phyloP scores from a whole-genome alignment of 2,888 invertebrate genomes.

The Brenthis ino region DNA sequence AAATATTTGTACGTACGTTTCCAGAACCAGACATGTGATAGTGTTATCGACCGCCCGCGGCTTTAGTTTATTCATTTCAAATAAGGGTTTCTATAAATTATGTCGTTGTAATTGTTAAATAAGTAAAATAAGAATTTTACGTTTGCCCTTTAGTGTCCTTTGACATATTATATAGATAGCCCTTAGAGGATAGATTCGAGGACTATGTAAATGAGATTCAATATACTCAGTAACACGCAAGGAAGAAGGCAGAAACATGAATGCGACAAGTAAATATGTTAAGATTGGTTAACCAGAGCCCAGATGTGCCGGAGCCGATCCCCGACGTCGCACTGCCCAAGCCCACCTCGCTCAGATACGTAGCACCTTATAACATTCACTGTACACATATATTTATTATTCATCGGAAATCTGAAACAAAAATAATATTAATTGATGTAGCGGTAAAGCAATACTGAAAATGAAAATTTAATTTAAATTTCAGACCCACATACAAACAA shows the following conservation, averaged over 20 bases:
- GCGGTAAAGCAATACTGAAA: slow-evolving; percentile 2
- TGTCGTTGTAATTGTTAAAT: neutral
- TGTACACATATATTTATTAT: slow-evolving; percentile 68
- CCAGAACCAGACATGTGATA: slow-evolving; percentile 10
- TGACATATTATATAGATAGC: neutral
- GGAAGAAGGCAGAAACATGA: slow-evolving; percentile 55
- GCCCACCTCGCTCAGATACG: slow-evolving; percentile 54
- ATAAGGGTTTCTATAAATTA: neutral
- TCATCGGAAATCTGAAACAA: slow-evolving; percentile 35
- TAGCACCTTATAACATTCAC: slow-evolving; percentile 76
- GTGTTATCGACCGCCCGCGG: slow-evolving; percentile 16
- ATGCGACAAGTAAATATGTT: slow-evolving; percentile 22
- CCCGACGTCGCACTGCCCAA: slow-evolving; percentile 25
- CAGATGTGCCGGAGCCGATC: neutral
- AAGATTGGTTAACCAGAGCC: slow-evolving; percentile 25
- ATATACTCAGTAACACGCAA: slow-evolving; percentile 73
- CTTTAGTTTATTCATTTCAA: neutral
- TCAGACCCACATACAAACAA: too few species aligned
- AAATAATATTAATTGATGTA: slow-evolving; percentile 14
- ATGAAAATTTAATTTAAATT: too few species aligned
- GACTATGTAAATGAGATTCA: slow-evolving; percentile 67
- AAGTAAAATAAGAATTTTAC: neutral
- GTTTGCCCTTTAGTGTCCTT: neutral
- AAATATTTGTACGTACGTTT: slow-evolving; percentile 18
- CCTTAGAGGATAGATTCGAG: slow-evolving; percentile 2